phyloP scores from a whole-genome alignment of 2,797 vertebrate species.

The Tinamus major region DNA sequence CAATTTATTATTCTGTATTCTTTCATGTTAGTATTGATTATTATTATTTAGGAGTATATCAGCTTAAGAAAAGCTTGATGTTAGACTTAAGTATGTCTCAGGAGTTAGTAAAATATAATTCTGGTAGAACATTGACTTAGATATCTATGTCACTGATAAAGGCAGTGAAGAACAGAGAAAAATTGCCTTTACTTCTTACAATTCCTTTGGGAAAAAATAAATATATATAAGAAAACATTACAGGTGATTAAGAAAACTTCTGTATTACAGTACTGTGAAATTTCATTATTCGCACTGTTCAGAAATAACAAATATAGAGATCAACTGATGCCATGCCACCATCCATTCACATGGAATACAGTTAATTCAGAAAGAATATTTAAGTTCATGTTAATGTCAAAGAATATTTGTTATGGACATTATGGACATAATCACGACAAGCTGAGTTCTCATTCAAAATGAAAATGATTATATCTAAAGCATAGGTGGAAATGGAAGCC shows the following conservation, averaged over 20 bases:
- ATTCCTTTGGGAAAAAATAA: not conserved
- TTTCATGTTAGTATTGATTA: not conserved
- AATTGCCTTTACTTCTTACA: not conserved
- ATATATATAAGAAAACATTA: not conserved
- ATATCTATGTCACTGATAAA: not conserved
- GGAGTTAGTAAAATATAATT: not conserved
- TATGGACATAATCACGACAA: not conserved
- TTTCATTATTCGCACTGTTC: not conserved
- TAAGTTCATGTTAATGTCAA: not conserved
- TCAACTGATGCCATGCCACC: not conserved
- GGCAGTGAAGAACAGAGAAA: not conserved
- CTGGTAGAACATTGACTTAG: not conserved
- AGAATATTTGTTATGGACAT: not conserved
- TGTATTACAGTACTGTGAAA: not conserved
- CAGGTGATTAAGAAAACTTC: not conserved
- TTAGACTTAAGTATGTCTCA: not conserved
- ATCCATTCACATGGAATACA: not conserved
- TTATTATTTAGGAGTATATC: not conserved
- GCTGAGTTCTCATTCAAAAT: not conserved
- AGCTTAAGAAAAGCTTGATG: not conserved
- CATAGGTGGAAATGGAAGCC: not conserved
- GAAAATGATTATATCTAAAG: not conserved
- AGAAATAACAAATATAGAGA: not conserved
- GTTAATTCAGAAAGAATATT: not conserved
- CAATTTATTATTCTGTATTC: not conserved